These are phyloP conservation scores for Diacarnus erythraeanus DNA, from an alignment of 37 sponge, comb jelly and placozoan genomes.

Conservation along the genomic window DNA sequence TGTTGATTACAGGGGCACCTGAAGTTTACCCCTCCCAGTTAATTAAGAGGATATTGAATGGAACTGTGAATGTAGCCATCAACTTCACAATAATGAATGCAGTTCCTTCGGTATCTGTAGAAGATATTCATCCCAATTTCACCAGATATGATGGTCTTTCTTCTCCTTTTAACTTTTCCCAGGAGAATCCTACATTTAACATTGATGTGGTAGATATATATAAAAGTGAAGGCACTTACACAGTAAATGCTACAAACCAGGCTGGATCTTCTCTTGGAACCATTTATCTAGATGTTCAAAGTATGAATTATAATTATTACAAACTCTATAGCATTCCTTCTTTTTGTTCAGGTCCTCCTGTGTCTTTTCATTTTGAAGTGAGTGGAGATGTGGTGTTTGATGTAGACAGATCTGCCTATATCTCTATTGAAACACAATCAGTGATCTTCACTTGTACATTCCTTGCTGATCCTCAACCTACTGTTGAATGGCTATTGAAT, in stretches of 20 bases:
- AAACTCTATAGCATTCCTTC: background rate
- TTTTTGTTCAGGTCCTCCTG: slow-evolving; percentile 3
- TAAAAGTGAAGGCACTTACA: slow-evolving; percentile 25
- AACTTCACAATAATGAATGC: background rate
- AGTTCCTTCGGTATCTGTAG: background rate
- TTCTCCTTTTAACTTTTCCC: background rate
- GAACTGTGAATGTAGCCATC: background rate
- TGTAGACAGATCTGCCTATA: background rate
- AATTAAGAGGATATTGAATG: background rate
- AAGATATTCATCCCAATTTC: slow-evolving; percentile 14
- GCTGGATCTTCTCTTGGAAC: slow-evolving; percentile 16
- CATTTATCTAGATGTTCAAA: slow-evolving; percentile 13
- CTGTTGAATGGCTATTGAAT: background rate
- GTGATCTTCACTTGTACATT: background rate
- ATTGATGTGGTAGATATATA: background rate
- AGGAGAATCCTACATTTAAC: background rate
- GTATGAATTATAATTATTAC: slow-evolving; percentile 4
- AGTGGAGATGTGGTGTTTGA: background rate
- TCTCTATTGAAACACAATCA: background rate
- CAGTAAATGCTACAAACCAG: slow-evolving; percentile 9
- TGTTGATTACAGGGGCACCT: background rate
- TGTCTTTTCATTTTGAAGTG: background rate
- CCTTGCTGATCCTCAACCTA: background rate
- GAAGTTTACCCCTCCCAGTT: background rate
- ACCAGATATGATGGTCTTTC: background rate